A percentile compares a stretch with the other conserved stretches of the same genome.
Evolutionary conservation across 2,888 invertebrate species (phyloP).

Genomic region (Plagodis pulveraria): DNA sequence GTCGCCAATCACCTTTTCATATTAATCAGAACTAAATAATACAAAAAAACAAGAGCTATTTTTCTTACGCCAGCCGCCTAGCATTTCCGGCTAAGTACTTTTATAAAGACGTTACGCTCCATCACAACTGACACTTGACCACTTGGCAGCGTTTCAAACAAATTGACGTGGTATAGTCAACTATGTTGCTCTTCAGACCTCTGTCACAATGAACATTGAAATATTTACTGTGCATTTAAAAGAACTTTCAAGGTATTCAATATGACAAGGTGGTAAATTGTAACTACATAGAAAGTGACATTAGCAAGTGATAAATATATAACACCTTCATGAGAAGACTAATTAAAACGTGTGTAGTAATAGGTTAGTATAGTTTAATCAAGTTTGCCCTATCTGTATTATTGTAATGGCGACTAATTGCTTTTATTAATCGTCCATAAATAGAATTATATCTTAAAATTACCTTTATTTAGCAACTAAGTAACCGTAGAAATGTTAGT

Average conservation of each 20-base stretch:
- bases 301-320: constrained; percentile 41
- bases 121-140: constrained; percentile 43
- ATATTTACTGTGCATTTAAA: neutral
- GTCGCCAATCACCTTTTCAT: neutral
- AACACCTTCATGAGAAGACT: constrained; percentile 26
- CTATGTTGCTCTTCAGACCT: constrained; percentile 11
- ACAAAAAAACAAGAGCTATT: constrained; percentile 4
- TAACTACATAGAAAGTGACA: constrained; percentile 46
- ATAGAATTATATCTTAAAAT: no score
- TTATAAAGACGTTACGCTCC: constrained; percentile 23
- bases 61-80: constrained; percentile 4
- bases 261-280: constrained; percentile 10
- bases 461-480: no score
- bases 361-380: constrained; percentile 22
- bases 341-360: constrained; percentile 31
- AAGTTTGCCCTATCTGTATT: constrained; percentile 12
- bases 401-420: constrained; percentile 2
- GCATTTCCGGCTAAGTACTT: constrained; percentile 18
- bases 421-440: neutral
- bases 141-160: constrained; percentile 51
- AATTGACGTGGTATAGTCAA: constrained; percentile 36
- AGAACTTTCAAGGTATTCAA: neutral
- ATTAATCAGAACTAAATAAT: neutral
- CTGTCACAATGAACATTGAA: constrained; percentile 15
- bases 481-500: no score